Base-by-base conservation (phyloP, 1,140 invertebrate genomes). In the Drosophila lacertosa region DNA sequence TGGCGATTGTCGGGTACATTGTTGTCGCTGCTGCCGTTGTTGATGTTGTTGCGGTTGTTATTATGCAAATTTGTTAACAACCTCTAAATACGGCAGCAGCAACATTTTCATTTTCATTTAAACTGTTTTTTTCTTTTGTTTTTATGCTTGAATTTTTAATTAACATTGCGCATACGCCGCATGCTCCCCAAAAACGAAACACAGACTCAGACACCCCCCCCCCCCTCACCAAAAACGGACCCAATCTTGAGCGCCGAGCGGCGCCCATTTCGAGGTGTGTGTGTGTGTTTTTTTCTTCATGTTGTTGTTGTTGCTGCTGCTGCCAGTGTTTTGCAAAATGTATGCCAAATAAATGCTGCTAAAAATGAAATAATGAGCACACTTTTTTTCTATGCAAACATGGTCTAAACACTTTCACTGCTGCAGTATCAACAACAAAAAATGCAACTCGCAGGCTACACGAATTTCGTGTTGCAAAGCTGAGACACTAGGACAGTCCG, bases 51-150 rank as follows among this genome's bases (percentile, higher is more conserved):
- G 48, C 42, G 62, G 55, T 42, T 79, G 65, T 80, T 82, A 62
- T 81, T 82, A 82, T 82, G 78, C 78, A 82, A 82, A 82, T 82
- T 77, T 63, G 40, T 68, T 62, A 79, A 70, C 75, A 69, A 74
- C 51, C 69, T 70, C 69, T 76, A 77, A 80, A 64, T 58, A 65
- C 53, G 54, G 51, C 57, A 60, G 33, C 58, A 33, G 20, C 22
- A 48, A 18, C 48, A 32, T 16, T 26, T 53, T 47, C 45, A 53
- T 48, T 72, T 67, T 54, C 18, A 53, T 24, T 53, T 51, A n/a
- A 18, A 53, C 1, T 47, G 47, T 70, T 37, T 50, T 10, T 35
- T 16, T 50, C 4, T 29, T 5, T 10, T 9, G 33, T 10, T 50
- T 39, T 59, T 22, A 29, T 45, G 50, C 22, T 74, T 77, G 75